Evolutionary conservation across 2,113 vertebrate genomes (phyloP).

Genomic region (Thymallus thymallus): DNA sequence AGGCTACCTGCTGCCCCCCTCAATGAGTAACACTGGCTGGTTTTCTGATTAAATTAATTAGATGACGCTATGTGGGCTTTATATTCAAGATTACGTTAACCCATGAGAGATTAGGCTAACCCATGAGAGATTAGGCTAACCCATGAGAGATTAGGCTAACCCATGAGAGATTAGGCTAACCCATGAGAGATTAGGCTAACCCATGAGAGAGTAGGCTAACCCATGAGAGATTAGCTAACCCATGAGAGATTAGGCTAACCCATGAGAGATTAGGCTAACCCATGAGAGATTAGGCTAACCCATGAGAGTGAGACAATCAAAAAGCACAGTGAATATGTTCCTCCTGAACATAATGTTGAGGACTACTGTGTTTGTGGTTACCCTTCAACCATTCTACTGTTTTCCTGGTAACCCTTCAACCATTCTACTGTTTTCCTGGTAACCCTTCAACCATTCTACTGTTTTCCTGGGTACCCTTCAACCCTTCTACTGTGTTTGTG

Average conservation of each 20-base stretch:
- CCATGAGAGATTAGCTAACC: no score
- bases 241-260: neutral
- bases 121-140: neutral
- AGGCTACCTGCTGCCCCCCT: no score
- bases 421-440: no score
- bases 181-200: neutral
- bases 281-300: neutral
- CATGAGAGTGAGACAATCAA: neutral
- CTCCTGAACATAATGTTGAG: neutral
- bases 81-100: neutral
- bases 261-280: neutral
- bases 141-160: neutral
- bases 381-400: conserved; percentile 34
- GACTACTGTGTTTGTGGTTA: neutral
- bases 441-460: no score
- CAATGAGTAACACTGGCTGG: conserved; percentile 24
- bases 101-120: neutral
- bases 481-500: no score
- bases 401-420: no score
- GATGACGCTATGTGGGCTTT: neutral
- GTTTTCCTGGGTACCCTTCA: no score
- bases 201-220: neutral
- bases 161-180: neutral
- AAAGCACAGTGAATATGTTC: neutral
- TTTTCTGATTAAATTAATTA: conserved; percentile 27